These are phyloP conservation scores for Ectropis grisescens DNA, from an alignment of 1,140 invertebrate genomes.

Conservation along the genomic window DNA sequence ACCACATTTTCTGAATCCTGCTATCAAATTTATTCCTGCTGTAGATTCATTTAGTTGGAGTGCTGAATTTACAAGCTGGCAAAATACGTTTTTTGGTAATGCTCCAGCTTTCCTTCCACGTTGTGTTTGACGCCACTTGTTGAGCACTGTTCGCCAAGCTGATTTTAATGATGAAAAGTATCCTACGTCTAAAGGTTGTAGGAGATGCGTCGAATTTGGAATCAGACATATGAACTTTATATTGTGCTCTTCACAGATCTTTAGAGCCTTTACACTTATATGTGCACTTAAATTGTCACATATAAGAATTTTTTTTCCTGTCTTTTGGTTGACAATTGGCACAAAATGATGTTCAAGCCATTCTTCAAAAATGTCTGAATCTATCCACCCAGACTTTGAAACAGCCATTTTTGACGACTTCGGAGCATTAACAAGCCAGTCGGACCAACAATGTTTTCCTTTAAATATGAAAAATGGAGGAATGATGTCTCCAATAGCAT, in stretches of 20 bases:
- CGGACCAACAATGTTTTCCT: constrained; percentile 10
- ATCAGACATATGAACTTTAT: constrained; percentile 8
- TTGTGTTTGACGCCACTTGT: constrained; percentile 4
- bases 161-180: constrained; percentile 7
- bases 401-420: constrained; percentile 5
- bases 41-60: no score
- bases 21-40: no score
- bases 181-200: constrained; percentile 7
- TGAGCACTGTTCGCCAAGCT: constrained; percentile 4
- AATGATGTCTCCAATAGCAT: constrained; percentile 7
- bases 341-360: constrained; percentile 9
- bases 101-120: constrained; percentile 5
- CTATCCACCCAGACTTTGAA: constrained; percentile 10
- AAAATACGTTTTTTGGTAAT: no score
- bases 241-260: constrained; percentile 5
- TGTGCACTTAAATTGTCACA: constrained; percentile 10
- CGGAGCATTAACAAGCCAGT: constrained; percentile 10
- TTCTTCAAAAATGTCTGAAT: constrained; percentile 7
- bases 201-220: constrained; percentile 8
- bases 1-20: no score
- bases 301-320: constrained; percentile 5
- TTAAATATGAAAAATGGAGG: constrained; percentile 12
- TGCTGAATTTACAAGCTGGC: no score
- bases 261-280: constrained; percentile 4
- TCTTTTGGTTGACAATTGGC: constrained; percentile 4